Percentiles rank a stretch among this genome's conserved stretches.
phyloP scores from a whole-genome alignment of 1,140 invertebrate species.

The Metopolophium dirhodum region DNA sequence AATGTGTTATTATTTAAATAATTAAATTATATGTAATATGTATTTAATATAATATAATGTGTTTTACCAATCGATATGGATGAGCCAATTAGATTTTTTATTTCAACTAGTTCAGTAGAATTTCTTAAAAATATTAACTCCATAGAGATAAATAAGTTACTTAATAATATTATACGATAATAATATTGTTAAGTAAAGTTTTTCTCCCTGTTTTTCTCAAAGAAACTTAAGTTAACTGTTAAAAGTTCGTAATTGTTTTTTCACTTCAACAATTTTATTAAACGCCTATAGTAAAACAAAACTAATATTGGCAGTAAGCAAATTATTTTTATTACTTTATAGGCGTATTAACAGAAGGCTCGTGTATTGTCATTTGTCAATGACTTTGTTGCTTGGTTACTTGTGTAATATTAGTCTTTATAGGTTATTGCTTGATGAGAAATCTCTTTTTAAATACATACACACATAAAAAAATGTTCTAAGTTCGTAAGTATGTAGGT shows the following conservation, averaged over 20 bases:
- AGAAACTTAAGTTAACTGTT: not conserved
- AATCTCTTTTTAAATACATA: too few relatives aligned
- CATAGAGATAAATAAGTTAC: not conserved
- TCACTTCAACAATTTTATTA: not conserved
- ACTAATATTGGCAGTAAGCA: slow-evolving; percentile 1
- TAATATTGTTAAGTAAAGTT: not conserved
- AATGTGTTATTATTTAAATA: not conserved
- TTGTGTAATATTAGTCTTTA: not conserved
- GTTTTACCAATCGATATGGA: too few relatives aligned
- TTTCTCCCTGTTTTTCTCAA: not conserved
- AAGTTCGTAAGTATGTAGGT: not conserved
- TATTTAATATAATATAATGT: not conserved
- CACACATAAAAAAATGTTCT: not conserved
- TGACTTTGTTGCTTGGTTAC: not conserved
- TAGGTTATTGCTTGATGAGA: not conserved
- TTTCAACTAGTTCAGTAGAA: not conserved
- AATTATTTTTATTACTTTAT: not conserved
- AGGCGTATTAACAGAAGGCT: not conserved
- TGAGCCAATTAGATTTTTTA: not conserved
- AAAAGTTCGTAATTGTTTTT: not conserved
- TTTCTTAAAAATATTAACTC: not conserved
- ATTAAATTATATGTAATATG: not conserved
- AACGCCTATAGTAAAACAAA: not conserved
- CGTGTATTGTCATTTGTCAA: not conserved
- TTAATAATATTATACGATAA: not conserved